Evolutionary conservation across 2,113 vertebrate genomes (phyloP), one percentile per base, ranked within the genome.

Genomic region (Cottus gobio): DNA sequence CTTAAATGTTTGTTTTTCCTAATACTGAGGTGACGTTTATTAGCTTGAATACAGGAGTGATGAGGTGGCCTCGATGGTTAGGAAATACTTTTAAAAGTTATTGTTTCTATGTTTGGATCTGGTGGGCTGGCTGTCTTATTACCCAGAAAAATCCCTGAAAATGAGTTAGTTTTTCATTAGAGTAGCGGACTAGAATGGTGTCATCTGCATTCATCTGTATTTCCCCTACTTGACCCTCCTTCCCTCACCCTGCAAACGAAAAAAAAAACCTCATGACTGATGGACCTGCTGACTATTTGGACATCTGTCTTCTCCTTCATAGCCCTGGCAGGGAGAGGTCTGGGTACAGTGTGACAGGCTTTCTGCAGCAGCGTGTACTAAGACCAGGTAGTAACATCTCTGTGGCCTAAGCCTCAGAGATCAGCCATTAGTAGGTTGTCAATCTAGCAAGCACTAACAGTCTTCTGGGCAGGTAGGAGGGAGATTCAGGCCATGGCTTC

Each of bases 381-480:
- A 92, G 90, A 91, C 83, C 34, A 65, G 82, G 83, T 77, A 84
- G 82, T 84, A 88, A 85, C 80, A 90, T 90, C 87, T 90, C 83
- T 76, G 75, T 82, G 83, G 87, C 84, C 74, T 64, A 69, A 79
- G 86, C 87, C 89, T 87, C 28, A 86, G 89, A 93, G 88, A 92
- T 88, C 87, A 86, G 82, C 85, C 92, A 93, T 94, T 93, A 94
- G 89, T 85, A 87, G 90, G 74, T 78, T 93, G 94, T 94, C 94
- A 93, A 87, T 90, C 81, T 82, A 68, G 89, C 67, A 24, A 79
- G 84, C 48, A 60, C 73, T 85, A 88, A 82, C 82, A 84, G 84
- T 79, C 77, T 90, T 89, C 72, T 82, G 72, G 87, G 88, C 77
- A 85, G 71, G 74, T 75, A 39, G 82, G 82, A 87, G 80, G 84